Conservation (phyloP, 1,140 invertebrate species). For the Zaprionus ghesquierei region DNA sequence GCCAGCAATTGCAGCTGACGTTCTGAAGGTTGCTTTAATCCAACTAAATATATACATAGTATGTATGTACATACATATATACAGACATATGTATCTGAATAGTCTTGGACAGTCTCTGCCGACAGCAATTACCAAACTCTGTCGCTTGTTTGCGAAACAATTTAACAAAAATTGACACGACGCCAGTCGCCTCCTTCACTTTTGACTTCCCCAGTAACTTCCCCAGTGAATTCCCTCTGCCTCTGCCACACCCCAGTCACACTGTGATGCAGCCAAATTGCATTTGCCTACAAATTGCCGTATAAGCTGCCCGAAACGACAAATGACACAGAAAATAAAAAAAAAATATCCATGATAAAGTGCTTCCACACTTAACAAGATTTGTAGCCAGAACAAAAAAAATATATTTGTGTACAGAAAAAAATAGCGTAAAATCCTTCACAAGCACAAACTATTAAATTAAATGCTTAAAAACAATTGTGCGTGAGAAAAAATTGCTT, state of each 20-base stretch:
- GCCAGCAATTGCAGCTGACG: constrained; percentile 31
- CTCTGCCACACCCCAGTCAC: constrained; percentile 12
- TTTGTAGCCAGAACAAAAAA: constrained; percentile 22
- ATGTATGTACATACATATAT: not conserved
- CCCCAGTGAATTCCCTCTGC: not conserved
- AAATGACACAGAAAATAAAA: not conserved
- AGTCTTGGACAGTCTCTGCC: constrained; percentile 5
- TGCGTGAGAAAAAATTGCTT: constrained; percentile 17
- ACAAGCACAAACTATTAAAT: constrained; percentile 49
- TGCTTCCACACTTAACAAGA: constrained; percentile 43
- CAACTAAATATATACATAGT: not conserved
- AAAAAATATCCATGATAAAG: constrained; percentile 26
- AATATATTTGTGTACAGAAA: not conserved
- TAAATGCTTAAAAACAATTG: constrained; percentile 57
- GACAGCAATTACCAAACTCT: not conserved
- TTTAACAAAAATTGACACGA: constrained; percentile 55
- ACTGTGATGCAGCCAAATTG: constrained; percentile 34
- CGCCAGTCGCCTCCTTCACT: not conserved
- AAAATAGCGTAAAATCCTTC: no score
- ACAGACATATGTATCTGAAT: not conserved
- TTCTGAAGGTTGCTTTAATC: not conserved
- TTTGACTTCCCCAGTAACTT: constrained; percentile 18
- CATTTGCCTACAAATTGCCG: constrained; percentile 51
- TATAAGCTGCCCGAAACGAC: constrained; percentile 26
- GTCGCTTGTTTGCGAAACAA: constrained; percentile 45